Conservation (phyloP, 2,888 invertebrate species). For the Antheraea assamensis region DNA sequence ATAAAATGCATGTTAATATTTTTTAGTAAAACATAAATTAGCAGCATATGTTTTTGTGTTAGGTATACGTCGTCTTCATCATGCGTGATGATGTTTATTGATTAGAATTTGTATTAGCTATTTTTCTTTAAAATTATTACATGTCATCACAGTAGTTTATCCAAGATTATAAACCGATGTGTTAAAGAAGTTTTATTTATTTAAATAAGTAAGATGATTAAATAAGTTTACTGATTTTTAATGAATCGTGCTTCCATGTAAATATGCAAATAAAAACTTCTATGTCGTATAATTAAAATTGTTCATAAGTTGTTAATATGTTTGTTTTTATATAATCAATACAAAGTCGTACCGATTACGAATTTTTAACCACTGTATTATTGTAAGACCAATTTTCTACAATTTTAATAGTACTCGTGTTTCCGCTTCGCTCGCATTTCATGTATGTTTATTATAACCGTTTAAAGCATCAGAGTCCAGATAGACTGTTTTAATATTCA, state of each 20-base stretch:
- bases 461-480: background rate
- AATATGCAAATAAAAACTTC: background rate
- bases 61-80: too few species aligned
- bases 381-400: background rate
- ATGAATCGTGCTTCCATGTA: background rate
- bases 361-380: background rate
- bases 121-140: too few species aligned
- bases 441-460: background rate
- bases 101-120: too few species aligned
- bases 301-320: background rate
- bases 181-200: too few species aligned
- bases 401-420: conserved; percentile 19
- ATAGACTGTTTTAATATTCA: too few species aligned
- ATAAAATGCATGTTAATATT: too few species aligned
- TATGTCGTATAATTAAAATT: background rate
- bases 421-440: conserved; percentile 26
- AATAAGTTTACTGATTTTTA: conserved; percentile 28
- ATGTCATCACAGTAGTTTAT: too few species aligned
- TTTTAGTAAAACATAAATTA: too few species aligned
- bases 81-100: too few species aligned
- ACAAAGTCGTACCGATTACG: background rate
- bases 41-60: too few species aligned
- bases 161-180: too few species aligned
- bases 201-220: too few species aligned
- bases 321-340: background rate